phyloP scores from a whole-genome alignment of 2,888 invertebrate species.

The Tetropium fuscum region DNA sequence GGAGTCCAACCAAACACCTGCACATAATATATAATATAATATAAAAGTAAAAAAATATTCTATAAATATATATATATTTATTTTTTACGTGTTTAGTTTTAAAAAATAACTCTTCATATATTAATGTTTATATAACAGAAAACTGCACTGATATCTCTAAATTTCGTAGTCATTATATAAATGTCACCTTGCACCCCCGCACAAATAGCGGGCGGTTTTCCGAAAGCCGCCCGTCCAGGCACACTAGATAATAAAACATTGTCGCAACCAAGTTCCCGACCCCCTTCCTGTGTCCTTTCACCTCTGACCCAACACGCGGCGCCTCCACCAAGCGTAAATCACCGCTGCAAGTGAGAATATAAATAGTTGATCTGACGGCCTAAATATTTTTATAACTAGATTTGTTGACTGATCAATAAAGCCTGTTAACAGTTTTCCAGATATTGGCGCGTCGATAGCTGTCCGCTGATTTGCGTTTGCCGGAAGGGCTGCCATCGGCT shows the following conservation, averaged over 20 bases:
- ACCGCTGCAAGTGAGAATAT: conserved; percentile 41
- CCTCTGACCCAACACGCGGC: conserved; percentile 44
- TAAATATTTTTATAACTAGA: conserved; percentile 64
- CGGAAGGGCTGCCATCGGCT: conserved; percentile 16
- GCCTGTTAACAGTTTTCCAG: conserved; percentile 58
- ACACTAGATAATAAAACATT: conserved; percentile 54
- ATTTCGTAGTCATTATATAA: conserved; percentile 59
- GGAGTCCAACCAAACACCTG: conserved; percentile 56
- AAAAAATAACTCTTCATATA: conserved; percentile 58
- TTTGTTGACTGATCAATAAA: conserved; percentile 62
- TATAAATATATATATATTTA: conserved; percentile 59
- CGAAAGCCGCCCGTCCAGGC: conserved; percentile 36
- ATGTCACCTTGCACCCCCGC: conserved; percentile 63
- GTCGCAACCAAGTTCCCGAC: conserved; percentile 54
- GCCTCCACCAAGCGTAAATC: conserved; percentile 43
- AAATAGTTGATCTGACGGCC: conserved; percentile 60
- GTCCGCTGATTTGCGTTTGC: conserved; percentile 30
- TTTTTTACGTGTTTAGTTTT: conserved; percentile 61
- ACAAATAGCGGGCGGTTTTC: conserved; percentile 45
- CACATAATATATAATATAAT: conserved; percentile 48
- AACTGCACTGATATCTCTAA: conserved; percentile 61
- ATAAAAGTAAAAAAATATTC: conserved; percentile 52
- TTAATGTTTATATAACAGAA: conserved; percentile 59
- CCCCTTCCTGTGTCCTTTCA: conserved; percentile 46
- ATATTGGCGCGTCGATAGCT: conserved; percentile 49